These are phyloP conservation scores for Pygathrix nemaeus DNA, from an alignment of 2,113 vertebrate genomes.

Conservation along the genomic window DNA sequence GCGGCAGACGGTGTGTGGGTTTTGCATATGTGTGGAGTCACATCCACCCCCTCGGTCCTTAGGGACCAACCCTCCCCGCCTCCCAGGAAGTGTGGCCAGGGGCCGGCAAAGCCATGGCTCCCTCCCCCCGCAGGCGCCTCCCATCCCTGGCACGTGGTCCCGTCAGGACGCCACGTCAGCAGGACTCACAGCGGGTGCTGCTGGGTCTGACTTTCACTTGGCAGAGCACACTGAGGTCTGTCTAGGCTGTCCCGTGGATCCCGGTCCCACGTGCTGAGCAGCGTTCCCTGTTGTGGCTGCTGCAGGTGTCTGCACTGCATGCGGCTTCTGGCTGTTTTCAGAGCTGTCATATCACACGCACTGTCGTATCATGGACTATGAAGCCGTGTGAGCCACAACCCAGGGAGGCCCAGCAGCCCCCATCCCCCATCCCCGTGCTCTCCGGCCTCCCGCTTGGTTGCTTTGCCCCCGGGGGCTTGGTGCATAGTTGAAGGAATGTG, in stretches of 20 bases:
- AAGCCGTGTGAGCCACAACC: fast-evolving
- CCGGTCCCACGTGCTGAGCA: neutral
- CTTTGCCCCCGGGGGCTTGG: neutral
- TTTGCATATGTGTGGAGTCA: fast-evolving
- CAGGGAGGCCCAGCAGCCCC: neutral
- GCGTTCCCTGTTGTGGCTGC: neutral
- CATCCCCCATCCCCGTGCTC: neutral
- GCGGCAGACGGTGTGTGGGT: neutral
- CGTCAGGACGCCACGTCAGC: fast-evolving
- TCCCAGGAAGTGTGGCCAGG: no score
- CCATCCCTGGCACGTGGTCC: no score
- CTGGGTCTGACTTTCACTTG: no score
- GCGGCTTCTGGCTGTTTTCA: neutral
- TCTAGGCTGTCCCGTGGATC: neutral
- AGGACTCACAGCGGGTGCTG: no score
- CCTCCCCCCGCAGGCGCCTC: no score
- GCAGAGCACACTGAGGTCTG: no score
- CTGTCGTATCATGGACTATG: neutral
- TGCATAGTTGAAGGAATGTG: neutral
- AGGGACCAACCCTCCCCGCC: neutral
- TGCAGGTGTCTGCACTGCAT: neutral
- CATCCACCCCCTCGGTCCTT: neutral
- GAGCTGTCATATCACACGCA: no score
- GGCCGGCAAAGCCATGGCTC: no score
- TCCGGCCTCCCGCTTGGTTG: neutral